Percentiles rank a stretch among this genome's conserved stretches.
Evolutionary conservation across 2,113 vertebrate genomes (phyloP).

Genomic region (Spea bombifrons): DNA sequence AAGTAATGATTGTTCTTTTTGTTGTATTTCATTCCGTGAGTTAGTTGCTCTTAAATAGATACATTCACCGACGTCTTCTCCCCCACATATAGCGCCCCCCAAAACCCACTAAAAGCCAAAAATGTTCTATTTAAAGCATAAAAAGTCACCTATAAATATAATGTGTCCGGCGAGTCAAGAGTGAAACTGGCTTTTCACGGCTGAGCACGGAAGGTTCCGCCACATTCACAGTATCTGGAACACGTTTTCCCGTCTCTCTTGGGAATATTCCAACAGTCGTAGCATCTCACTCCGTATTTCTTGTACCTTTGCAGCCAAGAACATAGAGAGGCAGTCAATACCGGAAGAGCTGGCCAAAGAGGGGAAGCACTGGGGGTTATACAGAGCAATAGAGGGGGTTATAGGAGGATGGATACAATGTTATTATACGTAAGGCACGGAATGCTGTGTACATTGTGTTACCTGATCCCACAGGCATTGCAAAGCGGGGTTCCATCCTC

Average conservation of each 20-base stretch:
- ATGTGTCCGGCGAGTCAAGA: background rate
- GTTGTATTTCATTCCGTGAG: too few species aligned
- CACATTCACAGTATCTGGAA: slow-evolving; percentile 73
- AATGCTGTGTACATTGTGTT: background rate
- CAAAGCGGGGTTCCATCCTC: slow-evolving; percentile 87
- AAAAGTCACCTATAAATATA: background rate
- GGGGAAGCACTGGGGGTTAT: background rate
- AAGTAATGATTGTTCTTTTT: too few species aligned
- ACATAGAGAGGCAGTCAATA: background rate
- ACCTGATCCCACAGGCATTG: slow-evolving; percentile 91
- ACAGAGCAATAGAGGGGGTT: background rate
- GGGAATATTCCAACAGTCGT: slow-evolving; percentile 82
- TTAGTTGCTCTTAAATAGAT: too few species aligned
- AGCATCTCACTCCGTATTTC: slow-evolving; percentile 82
- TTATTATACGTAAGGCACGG: background rate
- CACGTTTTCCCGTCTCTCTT: slow-evolving; percentile 76
- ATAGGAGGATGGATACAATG: background rate
- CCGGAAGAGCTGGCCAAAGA: background rate
- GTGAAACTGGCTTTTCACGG: background rate
- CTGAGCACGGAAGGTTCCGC: slow-evolving; percentile 51
- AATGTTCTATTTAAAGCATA: too few species aligned
- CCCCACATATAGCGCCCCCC: too few species aligned
- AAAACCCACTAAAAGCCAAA: too few species aligned
- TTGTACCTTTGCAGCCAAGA: slow-evolving; percentile 72
- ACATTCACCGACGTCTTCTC: too few species aligned